Percentiles rank a stretch among this genome's conserved stretches.
These are phyloP conservation scores for Hydropotes inermis DNA, from an alignment of 2,113 vertebrate species.

Conservation along the genomic window DNA sequence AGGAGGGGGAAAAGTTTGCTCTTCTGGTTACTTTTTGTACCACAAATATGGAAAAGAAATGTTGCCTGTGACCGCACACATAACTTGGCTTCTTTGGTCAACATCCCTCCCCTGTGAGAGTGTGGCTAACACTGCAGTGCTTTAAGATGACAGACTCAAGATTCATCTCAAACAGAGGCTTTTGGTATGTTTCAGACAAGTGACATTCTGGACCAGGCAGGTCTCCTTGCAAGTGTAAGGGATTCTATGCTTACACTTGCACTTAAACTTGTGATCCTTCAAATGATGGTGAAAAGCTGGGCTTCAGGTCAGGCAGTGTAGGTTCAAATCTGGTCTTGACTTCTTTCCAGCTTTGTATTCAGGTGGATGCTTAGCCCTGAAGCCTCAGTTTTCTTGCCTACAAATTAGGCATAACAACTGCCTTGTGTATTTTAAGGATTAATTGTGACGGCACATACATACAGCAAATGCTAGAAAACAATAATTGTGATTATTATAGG, in stretches of 20 bases:
- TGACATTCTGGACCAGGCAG: neutral
- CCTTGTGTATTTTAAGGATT: neutral
- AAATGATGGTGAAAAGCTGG: neutral
- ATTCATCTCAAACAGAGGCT: neutral
- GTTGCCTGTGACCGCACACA: constrained; percentile 27
- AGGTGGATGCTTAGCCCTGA: neutral
- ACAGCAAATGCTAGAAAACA: neutral
- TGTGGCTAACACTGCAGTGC: neutral
- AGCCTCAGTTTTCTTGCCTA: constrained; percentile 10
- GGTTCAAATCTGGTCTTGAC: neutral
- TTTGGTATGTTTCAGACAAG: neutral
- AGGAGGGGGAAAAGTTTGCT: constrained; percentile 27
- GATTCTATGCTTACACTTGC: neutral
- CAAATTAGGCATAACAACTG: neutral
- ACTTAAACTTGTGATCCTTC: neutral
- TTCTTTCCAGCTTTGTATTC: neutral
- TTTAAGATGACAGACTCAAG: neutral
- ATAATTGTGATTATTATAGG: neutral
- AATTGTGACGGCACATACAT: neutral
- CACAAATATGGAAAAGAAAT: constrained; percentile 56
- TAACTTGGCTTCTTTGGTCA: constrained; percentile 46
- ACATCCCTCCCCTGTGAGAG: neutral
- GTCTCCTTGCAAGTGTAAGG: neutral
- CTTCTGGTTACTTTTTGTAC: constrained; percentile 44
- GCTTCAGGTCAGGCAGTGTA: neutral